Conservation (phyloP, 2,113 vertebrate genomes). For the Zapus hudsonius region DNA sequence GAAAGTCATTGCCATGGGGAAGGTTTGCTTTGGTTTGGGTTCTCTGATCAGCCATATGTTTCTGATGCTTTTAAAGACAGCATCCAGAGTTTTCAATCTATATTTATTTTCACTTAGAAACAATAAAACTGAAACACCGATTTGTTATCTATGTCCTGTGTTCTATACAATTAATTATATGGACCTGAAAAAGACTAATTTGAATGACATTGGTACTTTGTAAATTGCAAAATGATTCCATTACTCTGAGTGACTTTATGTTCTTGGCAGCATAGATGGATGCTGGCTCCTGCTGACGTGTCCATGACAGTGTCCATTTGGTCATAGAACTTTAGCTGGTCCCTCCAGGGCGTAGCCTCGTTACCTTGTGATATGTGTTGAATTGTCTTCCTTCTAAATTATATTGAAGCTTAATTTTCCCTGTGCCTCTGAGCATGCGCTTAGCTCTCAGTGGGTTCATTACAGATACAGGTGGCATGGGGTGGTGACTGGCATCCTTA, state of each 20-base stretch:
- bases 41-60: not conserved
- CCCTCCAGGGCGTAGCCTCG: not conserved
- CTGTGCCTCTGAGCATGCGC: not conserved
- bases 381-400: not conserved
- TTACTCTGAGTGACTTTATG: not conserved
- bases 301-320: not conserved
- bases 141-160: not conserved
- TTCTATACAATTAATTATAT: not conserved
- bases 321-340: not conserved
- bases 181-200: not conserved
- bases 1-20: not conserved
- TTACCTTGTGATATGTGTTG: not conserved
- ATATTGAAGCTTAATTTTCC: not conserved
- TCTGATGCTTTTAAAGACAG: not conserved
- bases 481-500: not conserved
- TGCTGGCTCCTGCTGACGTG: not conserved
- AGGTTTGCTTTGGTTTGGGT: not conserved
- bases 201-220: not conserved
- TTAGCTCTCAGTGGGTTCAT: not conserved
- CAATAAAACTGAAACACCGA: not conserved
- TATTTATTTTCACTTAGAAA: conserved; percentile 53
- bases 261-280: not conserved
- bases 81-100: not conserved
- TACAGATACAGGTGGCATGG: not conserved
- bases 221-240: not conserved